A percentile compares a stretch with the other conserved stretches of the same genome.
phyloP scores from a whole-genome alignment of 2,113 vertebrate genomes.

The Crotalus viridis region DNA sequence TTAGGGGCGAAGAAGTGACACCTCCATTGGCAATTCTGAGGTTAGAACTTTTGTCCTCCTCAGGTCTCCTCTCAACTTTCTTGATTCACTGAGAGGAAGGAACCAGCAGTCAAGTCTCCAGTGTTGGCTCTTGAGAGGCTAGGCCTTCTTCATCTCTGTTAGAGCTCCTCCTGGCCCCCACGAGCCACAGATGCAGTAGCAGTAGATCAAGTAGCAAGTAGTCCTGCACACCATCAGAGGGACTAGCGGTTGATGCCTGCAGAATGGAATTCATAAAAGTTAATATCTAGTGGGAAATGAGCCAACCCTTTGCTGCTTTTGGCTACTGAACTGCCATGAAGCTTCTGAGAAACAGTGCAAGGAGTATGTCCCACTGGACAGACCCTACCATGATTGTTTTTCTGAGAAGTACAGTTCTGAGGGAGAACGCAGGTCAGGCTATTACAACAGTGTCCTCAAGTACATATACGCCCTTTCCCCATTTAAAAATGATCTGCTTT shows the following conservation, averaged over 20 bases:
- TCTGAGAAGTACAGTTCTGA: neutral
- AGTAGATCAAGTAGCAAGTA: neutral
- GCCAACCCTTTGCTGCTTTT: neutral
- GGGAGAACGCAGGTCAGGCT: neutral
- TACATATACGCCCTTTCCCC: neutral
- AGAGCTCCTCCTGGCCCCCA: neutral
- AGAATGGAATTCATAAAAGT: neutral
- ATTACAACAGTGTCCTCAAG: neutral
- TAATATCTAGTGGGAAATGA: neutral
- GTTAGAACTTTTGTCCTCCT: neutral
- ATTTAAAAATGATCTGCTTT: neutral
- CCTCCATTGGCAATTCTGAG: neutral
- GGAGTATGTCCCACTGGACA: neutral
- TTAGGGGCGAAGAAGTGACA: neutral
- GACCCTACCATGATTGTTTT: neutral
- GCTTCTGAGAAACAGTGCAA: neutral
- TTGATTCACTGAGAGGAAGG: neutral
- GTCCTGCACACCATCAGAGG: constrained; percentile 42
- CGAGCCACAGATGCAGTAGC: neutral
- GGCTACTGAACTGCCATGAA: neutral
- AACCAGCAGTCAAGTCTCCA: neutral
- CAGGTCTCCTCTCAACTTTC: neutral
- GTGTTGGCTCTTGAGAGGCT: neutral
- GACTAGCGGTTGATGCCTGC: constrained; percentile 40
- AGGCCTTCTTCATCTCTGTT: neutral